Evolutionary conservation across 2,888 invertebrate species (phyloP), one percentile per base, ranked within the genome.

Genomic region (Papilio protenor): DNA sequence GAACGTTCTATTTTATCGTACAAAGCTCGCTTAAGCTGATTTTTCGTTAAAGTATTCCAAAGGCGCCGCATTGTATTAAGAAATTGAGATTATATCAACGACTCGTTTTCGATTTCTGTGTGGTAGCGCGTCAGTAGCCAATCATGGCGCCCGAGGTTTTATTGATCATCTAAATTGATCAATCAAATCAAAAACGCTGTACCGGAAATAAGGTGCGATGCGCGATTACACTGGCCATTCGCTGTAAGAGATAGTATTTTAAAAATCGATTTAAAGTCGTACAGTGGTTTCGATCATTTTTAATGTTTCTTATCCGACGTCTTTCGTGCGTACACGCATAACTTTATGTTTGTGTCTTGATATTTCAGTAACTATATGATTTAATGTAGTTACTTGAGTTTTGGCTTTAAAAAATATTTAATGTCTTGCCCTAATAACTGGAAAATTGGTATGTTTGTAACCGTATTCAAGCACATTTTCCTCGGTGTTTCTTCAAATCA

Each of bases 151-250:
- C 90, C 87, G 90, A 90, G 91, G 89, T 83, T 82, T 78, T 91
- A 92, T 94, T 92, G 94, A 92, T 92, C 91, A 92, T 93, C 89
- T 90, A 93, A 94, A 94, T 94, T 94, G 94, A 92, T 93, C 94
- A 93, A 94, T 94, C 94, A 93, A 90, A 94, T 92, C 90, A 92
- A 93, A 91, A 92, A 92, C 86, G 85, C 88, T 87, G 87, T 87
- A 91, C 93, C 94, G 94, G 94, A 94, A 94, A 94, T 94, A 92
- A 93, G 91, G 91, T 89, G 92, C 90, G 89, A 91, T 91, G 87
- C 90, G 87, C 91, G 88, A 88, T 91, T 89, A 89, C 85, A 87
- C 86, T 89, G 86, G 87, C 87, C 86, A 84, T 86, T 84, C 90
- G 88, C 81, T 81, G 86, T 87, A 89, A 88, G 87, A 81, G 84